phyloP scores from a whole-genome alignment of 2,113 vertebrate genomes.

The Otis tarda region DNA sequence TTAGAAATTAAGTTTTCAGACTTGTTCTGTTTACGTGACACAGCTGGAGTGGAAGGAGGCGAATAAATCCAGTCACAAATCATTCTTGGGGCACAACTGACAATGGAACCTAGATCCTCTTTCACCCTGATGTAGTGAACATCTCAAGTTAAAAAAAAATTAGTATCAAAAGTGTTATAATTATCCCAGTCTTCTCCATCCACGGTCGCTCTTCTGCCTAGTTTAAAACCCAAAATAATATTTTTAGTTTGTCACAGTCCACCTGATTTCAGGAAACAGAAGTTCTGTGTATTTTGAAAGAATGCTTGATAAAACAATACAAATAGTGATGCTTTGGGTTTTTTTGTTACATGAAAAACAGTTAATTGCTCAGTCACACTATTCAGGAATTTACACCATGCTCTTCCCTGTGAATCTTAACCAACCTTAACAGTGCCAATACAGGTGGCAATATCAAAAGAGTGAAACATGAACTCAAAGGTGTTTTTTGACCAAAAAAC shows the following conservation, averaged over 20 bases:
- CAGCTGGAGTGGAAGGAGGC: not conserved
- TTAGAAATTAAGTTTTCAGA: not conserved
- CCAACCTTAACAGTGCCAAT: not conserved
- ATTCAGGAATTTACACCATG: not conserved
- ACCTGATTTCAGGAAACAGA: not conserved
- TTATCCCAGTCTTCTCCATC: not conserved
- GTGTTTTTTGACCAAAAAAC: not conserved
- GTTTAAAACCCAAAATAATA: not conserved
- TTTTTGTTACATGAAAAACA: not conserved
- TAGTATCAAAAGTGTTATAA: not conserved
- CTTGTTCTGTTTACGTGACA: not conserved
- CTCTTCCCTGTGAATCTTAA: not conserved
- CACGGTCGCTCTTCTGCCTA: not conserved
- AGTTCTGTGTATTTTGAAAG: not conserved
- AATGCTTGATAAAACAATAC: not conserved
- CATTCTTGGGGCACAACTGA: accelerated
- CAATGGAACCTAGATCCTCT: not conserved
- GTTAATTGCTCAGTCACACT: not conserved
- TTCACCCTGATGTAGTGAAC: not conserved
- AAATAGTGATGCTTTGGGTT: not conserved
- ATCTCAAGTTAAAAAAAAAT: not conserved
- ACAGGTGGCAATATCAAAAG: not conserved
- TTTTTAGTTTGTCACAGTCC: not conserved
- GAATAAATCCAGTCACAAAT: not conserved
- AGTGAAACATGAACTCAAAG: not conserved